phyloP scores from a whole-genome alignment of 2,113 vertebrate genomes.

The Pollachius pollachius region DNA sequence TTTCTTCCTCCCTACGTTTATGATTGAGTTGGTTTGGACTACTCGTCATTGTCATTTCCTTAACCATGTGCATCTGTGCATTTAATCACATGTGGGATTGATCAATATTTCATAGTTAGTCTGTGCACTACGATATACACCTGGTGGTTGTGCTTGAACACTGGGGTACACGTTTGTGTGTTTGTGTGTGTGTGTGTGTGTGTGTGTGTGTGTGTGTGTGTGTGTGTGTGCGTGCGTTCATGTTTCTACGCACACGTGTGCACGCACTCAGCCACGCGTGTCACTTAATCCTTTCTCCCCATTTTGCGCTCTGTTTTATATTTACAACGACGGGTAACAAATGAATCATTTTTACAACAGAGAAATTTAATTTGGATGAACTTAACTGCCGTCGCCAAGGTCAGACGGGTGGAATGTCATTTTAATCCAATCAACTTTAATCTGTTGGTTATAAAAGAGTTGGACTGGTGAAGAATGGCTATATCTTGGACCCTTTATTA shows the following conservation, averaged over 20 bases:
- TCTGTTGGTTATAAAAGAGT: constrained; percentile 82
- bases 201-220: constrained; percentile 15
- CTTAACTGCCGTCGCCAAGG: constrained; percentile 77
- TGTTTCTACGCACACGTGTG: not conserved
- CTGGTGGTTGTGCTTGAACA: not conserved
- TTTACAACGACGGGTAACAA: constrained; percentile 77
- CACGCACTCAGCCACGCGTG: constrained; percentile 40
- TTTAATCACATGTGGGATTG: too few relatives aligned
- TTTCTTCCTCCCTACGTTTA: too few relatives aligned
- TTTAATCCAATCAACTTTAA: constrained; percentile 83
- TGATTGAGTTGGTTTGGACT: too few relatives aligned
- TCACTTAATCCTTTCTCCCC: constrained; percentile 64
- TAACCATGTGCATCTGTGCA: too few relatives aligned
- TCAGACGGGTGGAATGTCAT: constrained; percentile 80
- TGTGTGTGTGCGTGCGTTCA: not conserved
- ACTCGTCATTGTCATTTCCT: too few relatives aligned
- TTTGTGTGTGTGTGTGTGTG: not conserved
- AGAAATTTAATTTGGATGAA: constrained; percentile 82
- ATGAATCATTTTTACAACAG: constrained; percentile 79
- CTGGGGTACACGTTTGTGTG: too few relatives aligned
- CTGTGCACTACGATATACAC: not conserved
- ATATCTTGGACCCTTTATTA: constrained; percentile 78
- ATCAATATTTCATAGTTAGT: too few relatives aligned
- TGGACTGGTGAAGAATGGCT: constrained; percentile 78
- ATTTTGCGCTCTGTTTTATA: constrained; percentile 66